Conservation (phyloP, 2,113 vertebrate species). For the Hyaena hyaena region DNA sequence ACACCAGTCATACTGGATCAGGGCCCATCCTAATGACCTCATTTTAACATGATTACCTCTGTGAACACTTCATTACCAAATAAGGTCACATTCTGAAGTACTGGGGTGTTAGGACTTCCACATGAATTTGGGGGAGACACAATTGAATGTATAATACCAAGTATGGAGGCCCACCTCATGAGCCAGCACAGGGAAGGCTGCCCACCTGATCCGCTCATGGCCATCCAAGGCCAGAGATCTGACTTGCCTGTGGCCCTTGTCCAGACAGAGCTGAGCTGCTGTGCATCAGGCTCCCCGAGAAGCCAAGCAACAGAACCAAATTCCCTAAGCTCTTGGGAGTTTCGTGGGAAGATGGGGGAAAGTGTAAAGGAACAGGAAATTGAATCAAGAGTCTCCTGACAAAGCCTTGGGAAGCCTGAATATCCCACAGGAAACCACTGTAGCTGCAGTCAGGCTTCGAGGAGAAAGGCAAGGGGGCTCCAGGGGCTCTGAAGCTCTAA, state of each 20-base stretch:
- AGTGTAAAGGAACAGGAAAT: not conserved
- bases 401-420: not conserved
- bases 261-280: not conserved
- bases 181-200: not conserved
- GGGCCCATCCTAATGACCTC: not conserved
- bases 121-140: not conserved
- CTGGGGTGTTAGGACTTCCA: not conserved
- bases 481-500: not conserved
- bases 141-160: not conserved
- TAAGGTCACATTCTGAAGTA: not conserved
- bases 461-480: not conserved
- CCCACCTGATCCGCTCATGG: not conserved
- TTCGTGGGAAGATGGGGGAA: not conserved
- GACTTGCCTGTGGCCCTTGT: not conserved
- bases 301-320: not conserved
- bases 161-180: fast-evolving
- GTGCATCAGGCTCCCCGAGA: not conserved
- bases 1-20: not conserved
- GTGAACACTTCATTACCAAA: not conserved
- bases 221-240: not conserved
- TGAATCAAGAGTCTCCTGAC: not conserved
- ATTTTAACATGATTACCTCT: not conserved
- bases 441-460: not conserved
- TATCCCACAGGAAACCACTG: not conserved
- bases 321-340: not conserved